Evolutionary conservation across 2,113 vertebrate genomes (phyloP).

Genomic region (Nothobranchius furzeri): DNA sequence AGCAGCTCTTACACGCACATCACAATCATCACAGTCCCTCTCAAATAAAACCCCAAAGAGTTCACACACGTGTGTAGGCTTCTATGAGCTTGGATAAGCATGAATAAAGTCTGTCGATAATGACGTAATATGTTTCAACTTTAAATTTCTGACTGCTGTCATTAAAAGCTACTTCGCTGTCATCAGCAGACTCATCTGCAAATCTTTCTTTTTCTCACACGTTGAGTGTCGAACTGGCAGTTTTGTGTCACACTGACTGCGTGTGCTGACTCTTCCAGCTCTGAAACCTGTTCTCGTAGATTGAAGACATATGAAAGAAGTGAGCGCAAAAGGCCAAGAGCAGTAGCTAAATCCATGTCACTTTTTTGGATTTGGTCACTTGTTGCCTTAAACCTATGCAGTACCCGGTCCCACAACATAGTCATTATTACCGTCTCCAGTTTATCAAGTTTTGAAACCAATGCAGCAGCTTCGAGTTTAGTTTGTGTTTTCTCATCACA

Average conservation of each 20-base stretch:
- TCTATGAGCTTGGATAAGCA: background rate
- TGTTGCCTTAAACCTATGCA: conserved; percentile 2
- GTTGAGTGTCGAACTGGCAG: conserved; percentile 1
- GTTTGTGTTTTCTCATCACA: background rate
- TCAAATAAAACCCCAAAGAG: conserved; percentile 12
- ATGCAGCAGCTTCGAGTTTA: background rate
- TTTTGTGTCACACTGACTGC: background rate
- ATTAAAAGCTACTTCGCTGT: conserved; percentile 1
- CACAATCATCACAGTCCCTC: background rate
- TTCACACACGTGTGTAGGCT: background rate
- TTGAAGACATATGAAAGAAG: background rate
- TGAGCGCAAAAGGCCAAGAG: conserved; percentile 4
- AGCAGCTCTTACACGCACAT: conserved; percentile 4
- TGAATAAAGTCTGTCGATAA: conserved; percentile 4
- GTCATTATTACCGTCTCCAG: conserved; percentile 1
- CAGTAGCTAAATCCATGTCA: background rate
- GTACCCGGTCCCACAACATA: background rate
- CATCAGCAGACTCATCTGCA: conserved; percentile 4
- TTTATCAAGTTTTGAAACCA: background rate
- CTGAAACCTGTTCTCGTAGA: background rate
- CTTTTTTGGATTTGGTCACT: conserved; percentile 1
- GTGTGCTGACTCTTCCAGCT: background rate
- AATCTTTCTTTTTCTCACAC: conserved; percentile 2
- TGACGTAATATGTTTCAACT: background rate
- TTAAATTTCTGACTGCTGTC: background rate